Base-by-base conservation (phyloP, 2,888 invertebrate genomes). In the Epinotia nisella region DNA sequence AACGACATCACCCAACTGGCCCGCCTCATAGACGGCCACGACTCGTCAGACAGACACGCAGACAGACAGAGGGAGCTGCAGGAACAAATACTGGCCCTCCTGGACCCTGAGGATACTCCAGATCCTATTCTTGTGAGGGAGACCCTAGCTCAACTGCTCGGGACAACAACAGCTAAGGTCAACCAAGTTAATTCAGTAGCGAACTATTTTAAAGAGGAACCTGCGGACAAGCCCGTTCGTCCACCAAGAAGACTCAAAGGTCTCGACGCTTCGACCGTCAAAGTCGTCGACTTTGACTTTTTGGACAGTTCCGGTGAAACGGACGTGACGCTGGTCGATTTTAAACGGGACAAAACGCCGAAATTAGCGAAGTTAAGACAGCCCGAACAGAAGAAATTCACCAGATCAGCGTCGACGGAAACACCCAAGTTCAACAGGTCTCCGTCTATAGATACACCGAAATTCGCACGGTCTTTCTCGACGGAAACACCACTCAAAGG, bases 1-100 rank as follows among this genome's bases (percentile, higher is more conserved):
- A 87, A 91, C 68, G 91, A 92, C 70, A 88, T 93, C 68, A 88
- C 90, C 1, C 85, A 88, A 65, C 81, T 93, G 65, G 91, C 90
- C 17, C 86, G 88, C 7, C 89, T 92, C 62, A 87, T 92, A 3
- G 91, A 92, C 62, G 90, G 90, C 1, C 90, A 90, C 76, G 92
- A 91, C 75, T 49, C 78, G 3, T 77, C 79, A 13, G 78, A 78
- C 17, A 76, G 79, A 11, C 74, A 82, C 45, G 75, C 76, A 0
- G 86, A 86, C 72, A 88, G 88, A 76, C 91, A 91, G 72, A 85
- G 80, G 53, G 85, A 87, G 4, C 77, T 92, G n/a, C 92, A 91
- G 71, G 88, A 91, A 56, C 88, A 92, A 78, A 92, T 93, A 62
- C 79, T 92, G 11, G 89, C 90, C 0, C 75, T 93, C 1, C 77